Evolutionary conservation across 2,113 vertebrate species (phyloP).

Genomic region (Oenanthe oenanthe): DNA sequence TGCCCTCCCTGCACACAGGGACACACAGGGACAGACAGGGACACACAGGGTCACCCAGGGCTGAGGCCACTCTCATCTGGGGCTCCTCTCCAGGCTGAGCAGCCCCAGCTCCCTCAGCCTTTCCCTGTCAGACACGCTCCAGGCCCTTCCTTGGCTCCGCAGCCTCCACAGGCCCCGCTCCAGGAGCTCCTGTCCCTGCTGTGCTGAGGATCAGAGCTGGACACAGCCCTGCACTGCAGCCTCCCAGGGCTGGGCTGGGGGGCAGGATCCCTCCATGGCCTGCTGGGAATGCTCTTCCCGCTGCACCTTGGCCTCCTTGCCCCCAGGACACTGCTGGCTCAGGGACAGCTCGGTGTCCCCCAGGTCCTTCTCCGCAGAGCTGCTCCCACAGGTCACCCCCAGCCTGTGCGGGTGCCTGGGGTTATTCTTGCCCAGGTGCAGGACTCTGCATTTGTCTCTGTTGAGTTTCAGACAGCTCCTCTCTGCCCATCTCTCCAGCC

Average conservation of each 20-base stretch:
- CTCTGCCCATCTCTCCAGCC: neutral
- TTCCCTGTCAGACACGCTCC: neutral
- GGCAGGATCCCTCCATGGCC: neutral
- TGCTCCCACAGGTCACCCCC: neutral
- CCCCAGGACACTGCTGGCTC: neutral
- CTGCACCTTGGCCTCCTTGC: rapidly evolving
- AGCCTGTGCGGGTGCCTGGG: too few relatives aligned
- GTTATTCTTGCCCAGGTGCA: neutral
- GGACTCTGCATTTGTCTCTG: neutral
- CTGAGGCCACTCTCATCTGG: neutral
- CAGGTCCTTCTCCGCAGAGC: too few relatives aligned
- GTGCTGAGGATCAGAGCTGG: neutral
- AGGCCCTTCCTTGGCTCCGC: neutral
- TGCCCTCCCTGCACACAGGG: neutral
- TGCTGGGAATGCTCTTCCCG: neutral
- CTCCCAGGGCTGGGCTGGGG: neutral
- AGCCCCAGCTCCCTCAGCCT: neutral
- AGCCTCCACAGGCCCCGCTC: rapidly evolving
- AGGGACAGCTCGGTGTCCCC: too few relatives aligned
- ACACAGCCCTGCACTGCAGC: too few relatives aligned
- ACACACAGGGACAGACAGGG: too few relatives aligned
- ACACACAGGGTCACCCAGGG: too few relatives aligned
- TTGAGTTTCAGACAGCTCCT: neutral
- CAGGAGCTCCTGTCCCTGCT: neutral
- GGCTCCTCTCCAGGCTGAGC: neutral